Conservation (phyloP, 2,888 invertebrate species). For the Zhuqinia jingwanae region DNA sequence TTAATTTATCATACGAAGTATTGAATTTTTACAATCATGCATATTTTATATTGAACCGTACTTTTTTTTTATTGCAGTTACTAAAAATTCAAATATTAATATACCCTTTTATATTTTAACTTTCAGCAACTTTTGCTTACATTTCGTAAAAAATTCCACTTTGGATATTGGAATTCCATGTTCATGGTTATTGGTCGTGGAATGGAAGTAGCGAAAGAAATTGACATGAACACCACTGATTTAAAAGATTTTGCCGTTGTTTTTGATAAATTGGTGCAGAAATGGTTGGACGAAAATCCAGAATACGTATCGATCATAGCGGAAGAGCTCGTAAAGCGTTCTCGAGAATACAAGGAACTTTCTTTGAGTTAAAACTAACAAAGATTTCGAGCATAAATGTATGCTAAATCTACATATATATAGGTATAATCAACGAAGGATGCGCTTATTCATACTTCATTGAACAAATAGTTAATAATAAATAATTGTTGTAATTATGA, state of each 20-base stretch:
- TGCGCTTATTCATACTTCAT: no score
- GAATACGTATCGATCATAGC: neutral
- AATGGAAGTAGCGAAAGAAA: neutral
- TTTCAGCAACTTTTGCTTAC: no score
- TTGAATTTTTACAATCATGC: no score
- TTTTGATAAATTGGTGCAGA: neutral
- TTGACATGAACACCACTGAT: neutral
- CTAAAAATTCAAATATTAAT: neutral
- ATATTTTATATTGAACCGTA: no score
- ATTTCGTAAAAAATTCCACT: neutral
- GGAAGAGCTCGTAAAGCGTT: neutral
- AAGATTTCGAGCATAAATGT: no score
- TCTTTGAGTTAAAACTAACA: no score
- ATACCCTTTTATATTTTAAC: no score
- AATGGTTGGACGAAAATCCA: slow-evolving; percentile 11
- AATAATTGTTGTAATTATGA: no score
- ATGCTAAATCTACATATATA: no score
- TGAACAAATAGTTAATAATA: no score
- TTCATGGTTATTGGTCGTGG: neutral
- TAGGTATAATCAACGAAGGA: no score
- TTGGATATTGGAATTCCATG: neutral
- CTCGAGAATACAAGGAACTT: neutral
- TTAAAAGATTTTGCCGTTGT: neutral
- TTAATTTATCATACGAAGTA: slow-evolving; percentile 3
- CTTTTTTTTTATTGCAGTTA: neutral